Conservation (phyloP, 2,888 invertebrate genomes). For the Drosophila formosana region DNA sequence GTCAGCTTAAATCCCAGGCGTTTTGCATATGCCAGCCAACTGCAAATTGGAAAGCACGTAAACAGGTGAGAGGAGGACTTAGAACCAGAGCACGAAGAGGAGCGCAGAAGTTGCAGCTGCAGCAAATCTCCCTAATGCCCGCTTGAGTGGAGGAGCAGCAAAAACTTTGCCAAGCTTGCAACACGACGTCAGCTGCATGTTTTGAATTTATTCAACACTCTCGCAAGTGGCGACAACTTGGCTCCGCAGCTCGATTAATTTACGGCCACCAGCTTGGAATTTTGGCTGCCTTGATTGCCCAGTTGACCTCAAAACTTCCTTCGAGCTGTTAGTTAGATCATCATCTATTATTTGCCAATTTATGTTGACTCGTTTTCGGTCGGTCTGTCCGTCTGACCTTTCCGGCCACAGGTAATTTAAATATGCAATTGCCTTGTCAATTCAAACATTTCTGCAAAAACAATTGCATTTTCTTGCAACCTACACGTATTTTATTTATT, state of each 20-base stretch:
- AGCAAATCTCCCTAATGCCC: slow-evolving; percentile 27
- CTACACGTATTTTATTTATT: background rate
- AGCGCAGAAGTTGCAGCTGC: background rate
- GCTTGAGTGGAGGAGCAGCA: slow-evolving; percentile 24
- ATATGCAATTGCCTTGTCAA: background rate
- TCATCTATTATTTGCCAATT: slow-evolving; percentile 12
- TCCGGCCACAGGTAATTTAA: background rate
- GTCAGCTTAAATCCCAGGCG: slow-evolving; percentile 41
- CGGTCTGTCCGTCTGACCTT: background rate
- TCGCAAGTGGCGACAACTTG: slow-evolving; percentile 3
- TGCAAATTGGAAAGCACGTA: slow-evolving; percentile 65
- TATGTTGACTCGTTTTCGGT: background rate
- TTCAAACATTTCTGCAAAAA: background rate
- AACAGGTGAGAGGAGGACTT: slow-evolving; percentile 49
- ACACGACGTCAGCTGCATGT: slow-evolving; percentile 35
- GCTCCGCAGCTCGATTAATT: slow-evolving; percentile 30
- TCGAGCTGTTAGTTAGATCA: slow-evolving; percentile 3
- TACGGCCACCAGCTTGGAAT: slow-evolving; percentile 1
- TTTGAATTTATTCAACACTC: slow-evolving; percentile 33
- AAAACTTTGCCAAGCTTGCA: slow-evolving; percentile 32
- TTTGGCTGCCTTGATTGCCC: background rate
- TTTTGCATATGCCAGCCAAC: slow-evolving; percentile 39
- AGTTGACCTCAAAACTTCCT: slow-evolving; percentile 17
- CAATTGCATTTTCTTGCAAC: background rate
- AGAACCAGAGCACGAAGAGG: background rate